Evolutionary conservation across 2,797 vertebrate species (phyloP).

Genomic region (Brachymystax lenok): DNA sequence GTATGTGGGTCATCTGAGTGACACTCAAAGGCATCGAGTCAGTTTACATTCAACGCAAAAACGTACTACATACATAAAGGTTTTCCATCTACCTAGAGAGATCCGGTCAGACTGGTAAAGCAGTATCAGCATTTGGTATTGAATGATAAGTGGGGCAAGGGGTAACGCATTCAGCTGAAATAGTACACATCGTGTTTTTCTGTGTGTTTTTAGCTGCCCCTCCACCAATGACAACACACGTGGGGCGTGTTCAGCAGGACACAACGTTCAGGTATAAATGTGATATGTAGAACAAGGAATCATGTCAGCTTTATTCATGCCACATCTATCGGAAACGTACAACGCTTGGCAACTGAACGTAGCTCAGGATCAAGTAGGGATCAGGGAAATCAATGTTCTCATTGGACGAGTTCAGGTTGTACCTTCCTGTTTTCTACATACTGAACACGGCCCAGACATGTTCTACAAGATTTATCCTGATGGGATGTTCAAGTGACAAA

Average conservation of each 20-base stretch:
- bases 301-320: too few species aligned
- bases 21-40: constrained; percentile 49
- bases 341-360: too few species aligned
- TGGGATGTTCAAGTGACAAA: constrained; percentile 15
- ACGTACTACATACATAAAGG: constrained; percentile 23
- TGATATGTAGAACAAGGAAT: too few species aligned
- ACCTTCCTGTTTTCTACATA: not conserved
- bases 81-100: constrained; percentile 23
- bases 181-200: constrained; percentile 21
- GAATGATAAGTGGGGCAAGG: constrained; percentile 31
- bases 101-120: constrained; percentile 34
- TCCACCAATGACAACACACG: not conserved
- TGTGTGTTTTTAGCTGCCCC: not conserved
- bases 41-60: constrained; percentile 68
- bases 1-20: constrained; percentile 17
- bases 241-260: too few species aligned
- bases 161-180: constrained; percentile 39
- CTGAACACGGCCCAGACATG: not conserved
- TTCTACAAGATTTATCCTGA: constrained; percentile 19
- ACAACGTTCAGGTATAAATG: too few species aligned
- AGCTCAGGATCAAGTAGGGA: not conserved
- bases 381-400: not conserved
- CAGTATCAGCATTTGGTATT: constrained; percentile 47
- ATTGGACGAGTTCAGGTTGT: not conserved
- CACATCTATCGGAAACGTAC: too few species aligned